Evolutionary conservation across 2,113 vertebrate genomes (phyloP).

Genomic region (Tachycineta bicolor): DNA sequence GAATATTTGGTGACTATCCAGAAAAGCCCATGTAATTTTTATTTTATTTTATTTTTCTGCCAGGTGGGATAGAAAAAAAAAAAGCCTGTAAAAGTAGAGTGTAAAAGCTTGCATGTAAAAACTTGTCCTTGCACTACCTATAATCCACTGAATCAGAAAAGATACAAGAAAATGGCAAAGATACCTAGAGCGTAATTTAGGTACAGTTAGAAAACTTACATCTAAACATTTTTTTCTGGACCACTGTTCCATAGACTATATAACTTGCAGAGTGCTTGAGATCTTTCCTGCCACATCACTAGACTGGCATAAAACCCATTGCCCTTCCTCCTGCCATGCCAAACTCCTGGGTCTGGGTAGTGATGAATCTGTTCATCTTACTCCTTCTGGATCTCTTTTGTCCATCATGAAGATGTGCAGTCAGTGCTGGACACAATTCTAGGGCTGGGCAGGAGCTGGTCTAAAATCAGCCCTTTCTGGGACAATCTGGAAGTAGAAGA

Average conservation of each 20-base stretch:
- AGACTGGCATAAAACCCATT: neutral
- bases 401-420: neutral
- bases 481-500: neutral
- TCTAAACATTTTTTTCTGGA: neutral
- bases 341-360: neutral
- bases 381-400: neutral
- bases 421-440: neutral
- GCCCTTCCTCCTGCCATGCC: neutral
- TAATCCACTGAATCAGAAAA: neutral
- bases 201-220: neutral
- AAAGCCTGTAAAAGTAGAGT: neutral
- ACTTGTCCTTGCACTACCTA: neutral
- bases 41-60: neutral
- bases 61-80: neutral
- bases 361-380: neutral
- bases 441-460: neutral
- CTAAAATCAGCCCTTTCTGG: neutral
- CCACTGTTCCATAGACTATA: neutral
- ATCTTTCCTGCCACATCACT: neutral
- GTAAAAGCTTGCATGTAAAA: neutral
- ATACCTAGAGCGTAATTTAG: neutral
- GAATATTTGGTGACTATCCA: neutral
- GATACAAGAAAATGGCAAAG: neutral
- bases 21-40: neutral
- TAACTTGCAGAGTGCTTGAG: neutral